Evolutionary conservation across 2,888 invertebrate genomes (phyloP).

Genomic region (Blastobasis lacticolella): DNA sequence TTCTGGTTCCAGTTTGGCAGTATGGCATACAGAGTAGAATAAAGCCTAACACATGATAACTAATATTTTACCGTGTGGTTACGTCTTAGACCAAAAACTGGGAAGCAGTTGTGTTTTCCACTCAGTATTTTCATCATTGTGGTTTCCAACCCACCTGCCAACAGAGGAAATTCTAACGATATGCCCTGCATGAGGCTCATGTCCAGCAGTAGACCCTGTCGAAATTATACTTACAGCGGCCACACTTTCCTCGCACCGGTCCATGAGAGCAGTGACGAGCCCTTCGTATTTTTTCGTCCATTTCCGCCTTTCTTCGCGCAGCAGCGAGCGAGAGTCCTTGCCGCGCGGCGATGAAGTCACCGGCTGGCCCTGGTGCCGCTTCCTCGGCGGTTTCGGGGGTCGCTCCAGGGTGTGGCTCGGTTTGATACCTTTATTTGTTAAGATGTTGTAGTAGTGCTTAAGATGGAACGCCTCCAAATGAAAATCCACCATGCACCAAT

Average conservation of each 20-base stretch:
- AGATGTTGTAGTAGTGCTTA: too few relatives aligned
- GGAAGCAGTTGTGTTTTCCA: too few relatives aligned
- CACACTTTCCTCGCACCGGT: slow-evolving; percentile 58
- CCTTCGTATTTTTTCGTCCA: slow-evolving; percentile 68
- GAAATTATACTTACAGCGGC: slow-evolving; percentile 30
- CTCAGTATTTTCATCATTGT: not conserved
- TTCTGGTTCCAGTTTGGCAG: too few relatives aligned
- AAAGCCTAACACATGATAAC: too few relatives aligned
- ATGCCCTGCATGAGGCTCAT: not conserved
- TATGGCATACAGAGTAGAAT: too few relatives aligned
- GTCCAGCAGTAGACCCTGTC: not conserved
- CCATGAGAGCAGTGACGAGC: slow-evolving; percentile 65
- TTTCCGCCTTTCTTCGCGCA: slow-evolving; percentile 67
- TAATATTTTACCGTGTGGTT: too few relatives aligned
- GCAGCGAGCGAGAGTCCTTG: slow-evolving; percentile 42
- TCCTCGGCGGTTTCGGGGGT: slow-evolving; percentile 53
- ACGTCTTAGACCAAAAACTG: too few relatives aligned
- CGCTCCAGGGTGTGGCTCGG: too few relatives aligned
- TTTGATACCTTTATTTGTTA: too few relatives aligned
- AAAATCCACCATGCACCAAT: too few relatives aligned
- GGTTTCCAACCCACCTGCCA: not conserved
- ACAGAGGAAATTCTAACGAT: not conserved
- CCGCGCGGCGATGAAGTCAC: slow-evolving; percentile 34
- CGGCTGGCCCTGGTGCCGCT: slow-evolving; percentile 42
- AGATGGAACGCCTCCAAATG: too few relatives aligned